A percentile compares a stretch with the other conserved stretches of the same genome.
Conservation (phyloP, 2,888 invertebrate species). For the Malacosoma neustria region DNA sequence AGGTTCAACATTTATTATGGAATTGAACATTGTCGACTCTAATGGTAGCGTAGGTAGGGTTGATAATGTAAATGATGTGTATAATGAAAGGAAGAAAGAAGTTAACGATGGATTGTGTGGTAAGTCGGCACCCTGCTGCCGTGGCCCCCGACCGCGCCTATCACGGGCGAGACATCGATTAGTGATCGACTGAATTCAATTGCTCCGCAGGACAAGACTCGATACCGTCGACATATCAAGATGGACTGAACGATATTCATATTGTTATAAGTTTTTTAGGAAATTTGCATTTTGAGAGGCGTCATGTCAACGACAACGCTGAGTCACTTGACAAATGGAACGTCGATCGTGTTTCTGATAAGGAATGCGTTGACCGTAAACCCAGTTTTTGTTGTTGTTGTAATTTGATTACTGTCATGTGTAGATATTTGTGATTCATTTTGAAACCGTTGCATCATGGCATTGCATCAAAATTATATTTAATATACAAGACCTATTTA, state of each 20-base stretch:
- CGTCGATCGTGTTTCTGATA: slow-evolving; percentile 64
- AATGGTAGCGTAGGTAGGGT: slow-evolving; percentile 43
- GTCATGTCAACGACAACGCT: slow-evolving; percentile 70
- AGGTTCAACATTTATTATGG: slow-evolving; percentile 51
- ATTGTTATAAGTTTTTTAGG: slow-evolving; percentile 63
- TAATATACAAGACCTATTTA: too few species aligned
- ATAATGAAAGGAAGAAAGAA: slow-evolving; percentile 73
- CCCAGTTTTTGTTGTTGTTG: slow-evolving; percentile 61
- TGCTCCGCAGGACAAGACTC: slow-evolving; percentile 67
- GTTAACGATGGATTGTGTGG: slow-evolving; percentile 76
- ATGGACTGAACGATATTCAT: slow-evolving; percentile 61
- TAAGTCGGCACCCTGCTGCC: slow-evolving; percentile 75
- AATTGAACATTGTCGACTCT: slow-evolving; percentile 52
- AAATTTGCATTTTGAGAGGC: slow-evolving; percentile 73
- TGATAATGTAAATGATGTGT: slow-evolving; percentile 48
- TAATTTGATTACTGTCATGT: slow-evolving; percentile 69
- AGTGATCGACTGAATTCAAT: slow-evolving; percentile 75
- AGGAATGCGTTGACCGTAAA: slow-evolving; percentile 69
- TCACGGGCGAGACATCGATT: slow-evolving; percentile 75
- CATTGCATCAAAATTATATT: too few species aligned
- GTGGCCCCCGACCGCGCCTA: slow-evolving; percentile 70
- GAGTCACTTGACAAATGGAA: slow-evolving; percentile 73
- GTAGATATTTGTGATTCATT: slow-evolving; percentile 23
- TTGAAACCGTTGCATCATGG: slow-evolving; percentile 20
- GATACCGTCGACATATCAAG: slow-evolving; percentile 65